Conservation (phyloP, 2,113 vertebrate genomes). For the Anhinga anhinga region DNA sequence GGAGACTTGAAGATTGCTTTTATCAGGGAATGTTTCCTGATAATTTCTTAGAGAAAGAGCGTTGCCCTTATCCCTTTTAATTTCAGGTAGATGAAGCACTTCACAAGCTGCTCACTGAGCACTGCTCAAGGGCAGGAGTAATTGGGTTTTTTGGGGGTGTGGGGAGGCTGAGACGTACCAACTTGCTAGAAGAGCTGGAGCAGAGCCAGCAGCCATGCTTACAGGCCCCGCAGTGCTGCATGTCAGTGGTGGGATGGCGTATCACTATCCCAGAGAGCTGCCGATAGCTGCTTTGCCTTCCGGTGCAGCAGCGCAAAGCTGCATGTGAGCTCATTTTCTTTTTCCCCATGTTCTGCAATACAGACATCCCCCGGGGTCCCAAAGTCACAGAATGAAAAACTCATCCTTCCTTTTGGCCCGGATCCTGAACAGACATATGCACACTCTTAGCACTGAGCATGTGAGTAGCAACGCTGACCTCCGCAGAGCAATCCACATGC, state of each 20-base stretch:
- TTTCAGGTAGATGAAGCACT: background rate
- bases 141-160: background rate
- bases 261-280: background rate
- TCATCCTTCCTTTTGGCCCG: background rate
- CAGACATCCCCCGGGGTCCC: background rate
- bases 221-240: background rate
- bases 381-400: background rate
- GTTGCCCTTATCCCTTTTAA: background rate
- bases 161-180: background rate
- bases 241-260: background rate
- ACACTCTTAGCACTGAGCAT: background rate
- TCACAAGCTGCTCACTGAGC: background rate
- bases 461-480: slow-evolving; percentile 1
- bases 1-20: background rate
- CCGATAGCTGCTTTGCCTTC: background rate
- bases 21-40: background rate
- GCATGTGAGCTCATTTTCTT: background rate
- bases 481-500: background rate
- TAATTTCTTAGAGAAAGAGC: background rate
- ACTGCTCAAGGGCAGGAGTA: background rate
- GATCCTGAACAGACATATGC: slow-evolving; percentile 24
- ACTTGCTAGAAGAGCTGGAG: background rate
- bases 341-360: background rate
- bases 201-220: background rate
- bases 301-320: background rate